Percentiles rank a stretch among this genome's conserved stretches.
Evolutionary conservation across 2,888 invertebrate species (phyloP).

Genomic region (Xiphydria camelus): DNA sequence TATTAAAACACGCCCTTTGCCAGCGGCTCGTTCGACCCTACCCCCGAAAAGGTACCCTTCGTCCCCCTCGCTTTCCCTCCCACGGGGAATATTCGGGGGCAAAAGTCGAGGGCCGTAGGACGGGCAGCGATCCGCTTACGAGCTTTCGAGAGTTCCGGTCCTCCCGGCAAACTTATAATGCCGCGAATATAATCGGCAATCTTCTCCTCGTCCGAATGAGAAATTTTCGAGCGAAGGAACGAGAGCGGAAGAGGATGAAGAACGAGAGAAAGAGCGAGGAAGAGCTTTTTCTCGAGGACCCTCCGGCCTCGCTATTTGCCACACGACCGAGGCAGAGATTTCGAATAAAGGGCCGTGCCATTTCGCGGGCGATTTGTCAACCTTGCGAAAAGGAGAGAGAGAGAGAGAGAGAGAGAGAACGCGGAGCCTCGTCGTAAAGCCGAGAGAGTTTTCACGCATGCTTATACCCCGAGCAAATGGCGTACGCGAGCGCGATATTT

Average conservation of each 20-base stretch:
- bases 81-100: no score
- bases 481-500: conserved; percentile 33
- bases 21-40: no score
- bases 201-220: no score
- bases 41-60: no score
- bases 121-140: no score
- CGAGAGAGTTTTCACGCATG: conserved; percentile 28
- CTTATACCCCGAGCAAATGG: conserved; percentile 28
- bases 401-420: conserved; percentile 7
- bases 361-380: conserved; percentile 38
- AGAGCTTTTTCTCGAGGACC: not conserved
- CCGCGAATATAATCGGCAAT: no score
- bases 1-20: no score
- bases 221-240: no score
- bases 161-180: no score
- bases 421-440: conserved; percentile 32
- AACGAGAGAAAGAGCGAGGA: not conserved
- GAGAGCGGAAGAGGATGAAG: not conserved
- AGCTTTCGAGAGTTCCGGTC: no score
- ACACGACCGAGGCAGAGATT: conserved; percentile 19
- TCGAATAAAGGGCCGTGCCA: conserved; percentile 29
- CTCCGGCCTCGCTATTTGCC: not conserved
- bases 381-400: not conserved
- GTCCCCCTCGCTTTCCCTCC: no score
- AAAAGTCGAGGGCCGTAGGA: no score